Conservation (phyloP, 2,113 vertebrate species). For the Balaenoptera acutorostrata region DNA sequence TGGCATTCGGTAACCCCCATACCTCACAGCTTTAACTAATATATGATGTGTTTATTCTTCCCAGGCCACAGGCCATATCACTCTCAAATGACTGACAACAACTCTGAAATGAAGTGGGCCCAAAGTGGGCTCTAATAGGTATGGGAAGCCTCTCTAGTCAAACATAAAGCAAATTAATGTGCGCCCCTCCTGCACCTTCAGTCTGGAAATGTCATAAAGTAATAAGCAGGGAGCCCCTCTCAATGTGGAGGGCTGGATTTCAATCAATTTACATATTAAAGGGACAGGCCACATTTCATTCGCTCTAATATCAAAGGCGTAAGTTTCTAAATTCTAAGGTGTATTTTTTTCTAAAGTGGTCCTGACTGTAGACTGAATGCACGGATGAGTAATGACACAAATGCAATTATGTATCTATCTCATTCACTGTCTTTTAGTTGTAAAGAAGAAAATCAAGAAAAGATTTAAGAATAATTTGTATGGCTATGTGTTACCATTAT, state of each 20-base stretch:
- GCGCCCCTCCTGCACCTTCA: conserved; percentile 83
- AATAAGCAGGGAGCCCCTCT: conserved; percentile 82
- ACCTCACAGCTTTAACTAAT: conserved; percentile 79
- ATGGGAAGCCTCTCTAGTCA: conserved; percentile 87
- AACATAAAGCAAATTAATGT: conserved; percentile 91
- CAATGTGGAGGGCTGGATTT: conserved; percentile 77
- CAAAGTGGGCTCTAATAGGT: conserved; percentile 79
- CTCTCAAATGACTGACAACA: conserved; percentile 89
- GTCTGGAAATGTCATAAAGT: conserved; percentile 88
- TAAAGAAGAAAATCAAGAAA: neutral
- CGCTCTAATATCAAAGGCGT: neutral
- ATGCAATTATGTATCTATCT: neutral
- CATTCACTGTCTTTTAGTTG: neutral
- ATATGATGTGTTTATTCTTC: conserved; percentile 86
- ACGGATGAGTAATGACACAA: no score
- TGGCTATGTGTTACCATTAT: neutral
- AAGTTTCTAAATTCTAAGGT: neutral
- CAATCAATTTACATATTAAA: conserved; percentile 87
- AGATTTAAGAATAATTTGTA: neutral
- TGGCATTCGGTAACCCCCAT: conserved; percentile 66
- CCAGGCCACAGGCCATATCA: conserved; percentile 79
- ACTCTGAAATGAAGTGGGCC: conserved; percentile 85
- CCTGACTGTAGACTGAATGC: neutral
- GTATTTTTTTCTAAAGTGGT: neutral
- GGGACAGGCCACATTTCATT: conserved; percentile 64